These are phyloP conservation scores for Peromyscus aztecus DNA, from an alignment of 2,797 vertebrate species.

Conservation along the genomic window DNA sequence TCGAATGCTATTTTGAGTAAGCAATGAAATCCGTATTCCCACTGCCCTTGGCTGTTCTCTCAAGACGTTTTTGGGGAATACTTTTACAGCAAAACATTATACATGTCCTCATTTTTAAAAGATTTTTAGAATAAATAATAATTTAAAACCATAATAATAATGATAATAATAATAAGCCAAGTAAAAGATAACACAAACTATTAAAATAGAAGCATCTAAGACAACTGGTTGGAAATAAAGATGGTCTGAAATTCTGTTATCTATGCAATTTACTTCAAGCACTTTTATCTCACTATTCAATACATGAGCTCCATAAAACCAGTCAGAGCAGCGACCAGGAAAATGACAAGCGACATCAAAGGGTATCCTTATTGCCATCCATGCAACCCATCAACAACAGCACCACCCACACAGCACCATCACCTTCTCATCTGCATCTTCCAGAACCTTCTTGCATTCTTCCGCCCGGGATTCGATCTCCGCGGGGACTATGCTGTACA, in stretches of 20 bases:
- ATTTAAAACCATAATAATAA: background rate
- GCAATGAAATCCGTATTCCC: background rate
- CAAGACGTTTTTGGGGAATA: slow-evolving; percentile 36
- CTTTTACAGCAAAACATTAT: slow-evolving; percentile 40
- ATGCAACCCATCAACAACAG: slow-evolving; percentile 3
- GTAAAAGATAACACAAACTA: slow-evolving; percentile 2
- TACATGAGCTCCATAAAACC: background rate
- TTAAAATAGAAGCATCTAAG: slow-evolving; percentile 25
- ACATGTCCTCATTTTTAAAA: background rate
- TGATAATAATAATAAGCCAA: background rate
- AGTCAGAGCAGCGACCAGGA: slow-evolving; percentile 45
- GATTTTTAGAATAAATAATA: background rate
- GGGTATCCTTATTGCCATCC: background rate
- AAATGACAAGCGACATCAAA: slow-evolving; percentile 36
- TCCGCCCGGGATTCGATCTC: slow-evolving; percentile 91
- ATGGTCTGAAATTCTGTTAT: slow-evolving; percentile 35
- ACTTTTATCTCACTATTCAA: slow-evolving; percentile 26
- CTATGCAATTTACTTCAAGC: background rate
- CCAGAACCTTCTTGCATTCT: slow-evolving; percentile 90
- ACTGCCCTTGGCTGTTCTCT: background rate
- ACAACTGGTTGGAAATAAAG: background rate
- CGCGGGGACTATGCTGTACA: slow-evolving; percentile 89
- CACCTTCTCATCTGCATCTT: slow-evolving; percentile 94
- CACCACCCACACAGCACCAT: background rate
- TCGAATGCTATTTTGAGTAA: background rate